Evolutionary conservation across 2,888 invertebrate species (phyloP).

Genomic region (Eupithecia dodoneata): DNA sequence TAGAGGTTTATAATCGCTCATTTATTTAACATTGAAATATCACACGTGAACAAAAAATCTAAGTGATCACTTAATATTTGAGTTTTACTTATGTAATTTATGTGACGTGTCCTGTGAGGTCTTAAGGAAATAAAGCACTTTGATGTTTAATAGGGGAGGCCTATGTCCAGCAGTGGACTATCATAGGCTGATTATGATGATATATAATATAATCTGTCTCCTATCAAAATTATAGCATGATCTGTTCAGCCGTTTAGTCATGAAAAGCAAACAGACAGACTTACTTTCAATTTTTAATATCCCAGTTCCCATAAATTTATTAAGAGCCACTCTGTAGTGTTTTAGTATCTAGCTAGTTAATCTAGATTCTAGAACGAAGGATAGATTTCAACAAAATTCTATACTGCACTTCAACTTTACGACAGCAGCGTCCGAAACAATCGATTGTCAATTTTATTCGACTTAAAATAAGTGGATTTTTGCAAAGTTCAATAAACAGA

Average conservation of each 20-base stretch:
- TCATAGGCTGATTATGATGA: not conserved
- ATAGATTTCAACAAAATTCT: not conserved
- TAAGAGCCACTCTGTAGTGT: not conserved
- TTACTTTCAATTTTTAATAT: not conserved
- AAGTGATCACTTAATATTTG: too few relatives aligned
- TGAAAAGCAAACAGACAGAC: not conserved
- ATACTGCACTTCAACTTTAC: not conserved
- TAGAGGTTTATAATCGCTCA: too few relatives aligned
- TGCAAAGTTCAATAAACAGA: slow-evolving; percentile 13
- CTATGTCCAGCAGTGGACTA: too few relatives aligned
- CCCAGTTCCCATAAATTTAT: not conserved
- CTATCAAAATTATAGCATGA: not conserved
- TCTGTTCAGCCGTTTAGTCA: not conserved
- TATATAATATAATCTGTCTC: not conserved
- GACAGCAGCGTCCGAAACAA: not conserved
- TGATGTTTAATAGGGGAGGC: too few relatives aligned
- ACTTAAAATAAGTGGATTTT: slow-evolving; percentile 5
- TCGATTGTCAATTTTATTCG: slow-evolving; percentile 5
- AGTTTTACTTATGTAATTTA: too few relatives aligned
- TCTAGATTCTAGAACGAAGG: not conserved
- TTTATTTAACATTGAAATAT: too few relatives aligned
- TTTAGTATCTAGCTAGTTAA: not conserved
- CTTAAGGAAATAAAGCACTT: too few relatives aligned
- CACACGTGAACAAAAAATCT: too few relatives aligned
- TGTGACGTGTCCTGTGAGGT: too few relatives aligned